Evolutionary conservation across 2,797 vertebrate species (phyloP).

Genomic region (Tokudaia muenninki): DNA sequence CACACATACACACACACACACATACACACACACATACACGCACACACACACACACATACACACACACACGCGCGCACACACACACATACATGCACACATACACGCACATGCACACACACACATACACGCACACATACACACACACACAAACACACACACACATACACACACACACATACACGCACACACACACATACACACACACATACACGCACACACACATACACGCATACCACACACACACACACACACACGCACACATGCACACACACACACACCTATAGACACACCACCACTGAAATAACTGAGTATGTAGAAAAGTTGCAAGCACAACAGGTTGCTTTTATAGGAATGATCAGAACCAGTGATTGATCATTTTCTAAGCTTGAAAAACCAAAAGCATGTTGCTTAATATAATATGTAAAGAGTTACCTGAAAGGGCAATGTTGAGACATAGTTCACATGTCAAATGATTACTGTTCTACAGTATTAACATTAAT

Average conservation of each 20-base stretch:
- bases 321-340: neutral
- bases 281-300: neutral
- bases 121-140: neutral
- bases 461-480: constrained; percentile 58
- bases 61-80: neutral
- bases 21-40: neutral
- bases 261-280: neutral
- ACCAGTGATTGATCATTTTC: neutral
- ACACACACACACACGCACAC: neutral
- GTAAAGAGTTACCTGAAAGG: constrained; percentile 20
- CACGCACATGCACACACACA: no score
- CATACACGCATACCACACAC: neutral
- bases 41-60: neutral
- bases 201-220: neutral
- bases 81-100: no score
- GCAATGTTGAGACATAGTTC: neutral
- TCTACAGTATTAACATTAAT: neutral
- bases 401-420: neutral
- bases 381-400: neutral
- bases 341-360: constrained; percentile 27
- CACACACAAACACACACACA: neutral
- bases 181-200: neutral
- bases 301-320: neutral
- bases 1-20: neutral
- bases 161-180: neutral